These are phyloP conservation scores for Drosophila santomea DNA, from an alignment of 1,140 invertebrate species.

Conservation along the genomic window DNA sequence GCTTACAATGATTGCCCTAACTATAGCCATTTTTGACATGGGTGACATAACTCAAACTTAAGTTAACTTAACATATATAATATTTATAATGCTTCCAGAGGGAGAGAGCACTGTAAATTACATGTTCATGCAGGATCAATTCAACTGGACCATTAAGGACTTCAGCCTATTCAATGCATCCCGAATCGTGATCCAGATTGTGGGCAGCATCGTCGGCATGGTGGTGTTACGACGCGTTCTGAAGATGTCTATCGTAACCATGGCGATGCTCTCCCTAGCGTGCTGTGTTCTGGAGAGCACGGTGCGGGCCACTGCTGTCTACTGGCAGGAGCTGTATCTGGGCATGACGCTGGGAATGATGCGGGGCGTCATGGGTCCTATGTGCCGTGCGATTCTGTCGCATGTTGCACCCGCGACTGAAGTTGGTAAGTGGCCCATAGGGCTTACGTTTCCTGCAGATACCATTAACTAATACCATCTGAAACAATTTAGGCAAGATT, in stretches of 20 bases:
- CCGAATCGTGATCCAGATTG: constrained; percentile 85
- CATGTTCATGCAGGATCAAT: constrained; percentile 87
- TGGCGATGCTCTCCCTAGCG: constrained; percentile 69
- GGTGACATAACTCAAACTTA: constrained; percentile 34
- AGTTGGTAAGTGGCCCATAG: constrained; percentile 86
- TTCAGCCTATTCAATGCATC: constrained; percentile 86
- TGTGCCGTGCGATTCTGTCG: constrained; percentile 88
- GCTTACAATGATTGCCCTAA: constrained; percentile 86
- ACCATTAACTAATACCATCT: constrained; percentile 1
- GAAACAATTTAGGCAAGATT: constrained; percentile 85
- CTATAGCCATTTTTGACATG: constrained; percentile 86
- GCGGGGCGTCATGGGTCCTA: constrained; percentile 86
- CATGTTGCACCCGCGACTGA: constrained; percentile 88
- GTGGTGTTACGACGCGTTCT: constrained; percentile 85
- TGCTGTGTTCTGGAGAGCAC: constrained; percentile 85
- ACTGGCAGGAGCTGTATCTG: constrained; percentile 88
- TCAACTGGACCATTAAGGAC: constrained; percentile 88
- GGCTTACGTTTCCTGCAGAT: not conserved
- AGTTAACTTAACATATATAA: not conserved
- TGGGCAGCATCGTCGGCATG: constrained; percentile 86
- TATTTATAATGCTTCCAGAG: constrained; percentile 56
- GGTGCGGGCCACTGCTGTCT: constrained; percentile 86
- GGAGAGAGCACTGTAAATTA: constrained; percentile 86
- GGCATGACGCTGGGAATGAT: constrained; percentile 86
- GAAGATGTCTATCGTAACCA: constrained; percentile 69